Evolutionary conservation across 2,113 vertebrate species (phyloP).

Genomic region (Laterallus jamaicensis): DNA sequence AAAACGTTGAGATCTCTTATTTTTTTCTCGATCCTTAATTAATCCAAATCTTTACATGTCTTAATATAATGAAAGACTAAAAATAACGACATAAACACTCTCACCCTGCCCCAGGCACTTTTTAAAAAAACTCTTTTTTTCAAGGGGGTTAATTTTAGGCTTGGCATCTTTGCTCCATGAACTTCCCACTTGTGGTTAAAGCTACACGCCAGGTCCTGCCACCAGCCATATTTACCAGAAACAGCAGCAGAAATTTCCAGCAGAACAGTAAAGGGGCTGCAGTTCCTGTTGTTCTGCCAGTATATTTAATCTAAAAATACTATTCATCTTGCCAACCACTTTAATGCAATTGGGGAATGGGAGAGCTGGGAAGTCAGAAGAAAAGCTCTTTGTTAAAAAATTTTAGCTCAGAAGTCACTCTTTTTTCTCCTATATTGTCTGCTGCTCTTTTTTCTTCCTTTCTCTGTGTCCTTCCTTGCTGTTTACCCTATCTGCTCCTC

Average conservation of each 20-base stretch:
- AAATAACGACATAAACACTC: constrained; percentile 43
- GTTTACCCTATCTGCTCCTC: constrained; percentile 26
- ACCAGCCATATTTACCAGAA: constrained; percentile 77
- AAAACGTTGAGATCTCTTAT: background rate
- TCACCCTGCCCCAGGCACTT: constrained; percentile 52
- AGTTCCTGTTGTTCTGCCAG: constrained; percentile 72
- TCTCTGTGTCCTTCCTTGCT: constrained; percentile 11
- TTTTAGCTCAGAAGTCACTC: constrained; percentile 28
- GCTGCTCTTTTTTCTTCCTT: background rate
- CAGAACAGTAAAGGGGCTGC: constrained; percentile 71
- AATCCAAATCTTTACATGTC: constrained; percentile 17
- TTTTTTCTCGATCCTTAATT: background rate
- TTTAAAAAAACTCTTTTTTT: background rate
- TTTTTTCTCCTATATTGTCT: constrained; percentile 35
- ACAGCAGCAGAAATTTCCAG: constrained; percentile 75
- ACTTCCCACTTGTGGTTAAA: constrained; percentile 77
- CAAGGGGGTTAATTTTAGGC: constrained; percentile 73
- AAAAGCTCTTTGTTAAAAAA: constrained; percentile 62
- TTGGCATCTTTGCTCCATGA: constrained; percentile 67
- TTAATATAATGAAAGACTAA: constrained; percentile 37
- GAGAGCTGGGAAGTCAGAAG: constrained; percentile 47
- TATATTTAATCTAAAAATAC: constrained; percentile 70
- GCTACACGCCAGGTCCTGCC: constrained; percentile 74
- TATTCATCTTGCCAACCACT: constrained; percentile 60
- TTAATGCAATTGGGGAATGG: constrained; percentile 66